Percentiles rank a stretch among this genome's conserved stretches.
These are phyloP conservation scores for Poecilia wingei DNA, from an alignment of 2,797 vertebrate genomes.

Conservation along the genomic window DNA sequence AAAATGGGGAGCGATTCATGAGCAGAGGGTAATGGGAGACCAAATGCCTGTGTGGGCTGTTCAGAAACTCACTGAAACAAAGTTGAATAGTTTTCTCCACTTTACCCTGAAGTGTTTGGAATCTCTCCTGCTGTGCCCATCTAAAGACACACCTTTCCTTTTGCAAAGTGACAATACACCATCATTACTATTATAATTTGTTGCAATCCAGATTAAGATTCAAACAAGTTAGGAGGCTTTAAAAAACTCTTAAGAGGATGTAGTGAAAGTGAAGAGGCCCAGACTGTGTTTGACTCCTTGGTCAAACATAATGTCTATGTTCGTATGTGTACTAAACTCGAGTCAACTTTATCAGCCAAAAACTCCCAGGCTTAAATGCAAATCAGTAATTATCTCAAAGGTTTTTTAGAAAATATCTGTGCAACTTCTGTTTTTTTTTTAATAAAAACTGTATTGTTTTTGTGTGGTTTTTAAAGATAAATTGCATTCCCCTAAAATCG, in stretches of 20 bases:
- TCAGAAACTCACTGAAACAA: constrained; percentile 47
- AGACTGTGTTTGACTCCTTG: background rate
- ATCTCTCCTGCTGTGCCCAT: background rate
- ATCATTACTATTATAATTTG: background rate
- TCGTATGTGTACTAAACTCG: background rate
- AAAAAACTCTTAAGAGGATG: background rate
- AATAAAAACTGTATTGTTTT: background rate
- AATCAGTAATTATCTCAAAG: background rate
- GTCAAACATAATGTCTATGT: background rate
- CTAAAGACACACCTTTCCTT: background rate
- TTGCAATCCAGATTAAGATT: background rate
- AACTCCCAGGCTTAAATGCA: background rate
- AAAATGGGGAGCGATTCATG: constrained; percentile 59
- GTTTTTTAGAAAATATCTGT: background rate
- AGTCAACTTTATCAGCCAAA: background rate
- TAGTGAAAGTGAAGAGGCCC: background rate
- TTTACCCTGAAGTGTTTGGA: background rate
- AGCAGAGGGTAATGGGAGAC: constrained; percentile 61
- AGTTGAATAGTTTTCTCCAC: constrained; percentile 54
- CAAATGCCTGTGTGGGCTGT: constrained; percentile 59
- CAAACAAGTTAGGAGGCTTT: background rate
- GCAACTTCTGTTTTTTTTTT: background rate
- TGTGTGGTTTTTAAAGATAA: background rate
- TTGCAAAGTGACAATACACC: background rate
- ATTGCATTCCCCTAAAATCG: background rate